Conservation (phyloP, 2,113 vertebrate genomes). For the Rhinogobius similis region DNA sequence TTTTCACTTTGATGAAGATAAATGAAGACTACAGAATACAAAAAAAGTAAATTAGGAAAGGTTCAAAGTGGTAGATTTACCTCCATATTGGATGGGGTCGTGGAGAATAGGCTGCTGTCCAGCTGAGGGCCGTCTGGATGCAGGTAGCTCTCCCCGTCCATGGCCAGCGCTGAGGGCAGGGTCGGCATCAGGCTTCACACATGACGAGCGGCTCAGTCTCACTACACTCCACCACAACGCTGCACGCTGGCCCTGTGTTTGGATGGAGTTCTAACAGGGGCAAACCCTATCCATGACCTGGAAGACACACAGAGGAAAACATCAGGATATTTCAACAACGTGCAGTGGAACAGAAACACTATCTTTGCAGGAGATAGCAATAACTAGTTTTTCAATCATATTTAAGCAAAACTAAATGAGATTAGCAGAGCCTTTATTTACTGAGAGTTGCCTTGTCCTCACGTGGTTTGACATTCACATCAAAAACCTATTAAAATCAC, state of each 20-base stretch:
- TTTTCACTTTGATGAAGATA: not conserved
- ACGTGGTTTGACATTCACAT: conserved; percentile 24
- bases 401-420: conserved; percentile 10
- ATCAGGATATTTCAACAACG: not conserved
- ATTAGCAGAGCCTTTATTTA: conserved; percentile 9
- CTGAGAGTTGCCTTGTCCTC: conserved; percentile 34
- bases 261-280: conserved; percentile 48
- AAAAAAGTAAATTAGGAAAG: not conserved
- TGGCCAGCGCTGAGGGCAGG: conserved; percentile 76
- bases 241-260: too few relatives aligned
- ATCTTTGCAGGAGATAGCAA: not conserved
- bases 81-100: conserved; percentile 69
- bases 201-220: conserved; percentile 66
- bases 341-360: not conserved
- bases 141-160: conserved; percentile 82
- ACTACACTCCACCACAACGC: conserved; percentile 37
- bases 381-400: not conserved
- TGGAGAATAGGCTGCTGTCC: conserved; percentile 72
- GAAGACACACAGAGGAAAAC: not conserved
- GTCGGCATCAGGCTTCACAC: conserved; percentile 77
- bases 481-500: conserved; percentile 34
- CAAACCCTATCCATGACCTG: conserved; percentile 73
- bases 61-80: conserved; percentile 44
- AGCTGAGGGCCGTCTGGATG: conserved; percentile 78
- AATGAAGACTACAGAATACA: not conserved